Evolutionary conservation across 2,888 invertebrate genomes (phyloP).

Genomic region (Periphyllus acericola): DNA sequence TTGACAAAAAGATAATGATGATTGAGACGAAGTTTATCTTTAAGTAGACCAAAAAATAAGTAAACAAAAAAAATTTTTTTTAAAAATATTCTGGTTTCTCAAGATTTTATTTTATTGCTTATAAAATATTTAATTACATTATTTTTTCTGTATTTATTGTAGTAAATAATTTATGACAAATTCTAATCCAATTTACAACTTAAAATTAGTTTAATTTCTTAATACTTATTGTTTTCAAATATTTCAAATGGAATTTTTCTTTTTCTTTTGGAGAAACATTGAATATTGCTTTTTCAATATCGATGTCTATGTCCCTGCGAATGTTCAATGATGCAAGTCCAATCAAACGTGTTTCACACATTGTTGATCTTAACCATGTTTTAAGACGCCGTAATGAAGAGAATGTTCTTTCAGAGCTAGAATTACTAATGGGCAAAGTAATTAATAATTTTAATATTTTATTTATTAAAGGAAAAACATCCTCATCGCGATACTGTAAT

Average conservation of each 20-base stretch:
- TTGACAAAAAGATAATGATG: no score
- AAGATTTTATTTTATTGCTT: no score
- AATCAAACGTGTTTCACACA: conserved; percentile 22
- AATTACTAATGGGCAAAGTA: conserved; percentile 11
- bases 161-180: no score
- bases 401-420: neutral
- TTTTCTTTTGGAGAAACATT: neutral
- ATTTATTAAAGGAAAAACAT: conserved; percentile 4
- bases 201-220: no score
- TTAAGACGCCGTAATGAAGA: neutral
- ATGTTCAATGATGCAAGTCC: neutral
- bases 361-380: conserved; percentile 15
- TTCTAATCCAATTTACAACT: no score
- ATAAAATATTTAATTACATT: no score
- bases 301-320: neutral
- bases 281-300: neutral
- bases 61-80: no score
- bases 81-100: no score
- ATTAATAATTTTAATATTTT: conserved; percentile 23
- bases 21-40: no score
- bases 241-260: neutral
- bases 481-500: conserved; percentile 9
- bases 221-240: neutral
- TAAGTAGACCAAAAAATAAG: no score
- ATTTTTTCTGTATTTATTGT: no score